Evolutionary conservation across 2,113 vertebrate species (phyloP).

Genomic region (Zosterops japonicus): DNA sequence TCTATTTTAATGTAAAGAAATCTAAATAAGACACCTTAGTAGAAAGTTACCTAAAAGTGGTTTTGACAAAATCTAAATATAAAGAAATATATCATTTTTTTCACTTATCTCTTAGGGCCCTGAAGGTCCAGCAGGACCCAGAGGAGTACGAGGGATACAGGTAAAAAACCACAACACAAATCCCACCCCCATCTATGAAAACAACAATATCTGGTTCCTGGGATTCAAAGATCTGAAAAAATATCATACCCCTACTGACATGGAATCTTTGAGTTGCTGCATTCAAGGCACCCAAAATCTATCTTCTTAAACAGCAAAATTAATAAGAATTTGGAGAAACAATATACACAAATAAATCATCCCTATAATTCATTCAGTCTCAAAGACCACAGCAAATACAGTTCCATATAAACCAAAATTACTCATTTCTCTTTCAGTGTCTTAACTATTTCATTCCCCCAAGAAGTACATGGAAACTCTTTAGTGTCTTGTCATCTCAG

Average conservation of each 20-base stretch:
- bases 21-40: background rate
- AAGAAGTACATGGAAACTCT: background rate
- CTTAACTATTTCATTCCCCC: background rate
- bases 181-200: background rate
- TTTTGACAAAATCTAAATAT: background rate
- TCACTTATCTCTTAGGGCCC: slow-evolving; percentile 76
- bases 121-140: slow-evolving; percentile 81
- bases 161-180: slow-evolving; percentile 50
- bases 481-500: background rate
- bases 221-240: background rate
- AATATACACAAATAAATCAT: background rate
- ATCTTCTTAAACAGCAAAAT: background rate
- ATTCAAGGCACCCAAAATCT: background rate
- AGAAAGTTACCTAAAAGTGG: background rate
- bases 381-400: background rate
- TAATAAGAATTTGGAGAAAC: background rate
- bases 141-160: slow-evolving; percentile 84
- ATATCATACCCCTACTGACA: background rate
- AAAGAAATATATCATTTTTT: background rate
- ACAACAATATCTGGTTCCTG: background rate
- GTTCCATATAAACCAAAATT: background rate
- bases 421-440: background rate
- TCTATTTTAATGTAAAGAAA: background rate
- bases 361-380: background rate
- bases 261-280: background rate